phyloP scores from a whole-genome alignment of 2,888 invertebrate species.

The Apamea monoglypha region DNA sequence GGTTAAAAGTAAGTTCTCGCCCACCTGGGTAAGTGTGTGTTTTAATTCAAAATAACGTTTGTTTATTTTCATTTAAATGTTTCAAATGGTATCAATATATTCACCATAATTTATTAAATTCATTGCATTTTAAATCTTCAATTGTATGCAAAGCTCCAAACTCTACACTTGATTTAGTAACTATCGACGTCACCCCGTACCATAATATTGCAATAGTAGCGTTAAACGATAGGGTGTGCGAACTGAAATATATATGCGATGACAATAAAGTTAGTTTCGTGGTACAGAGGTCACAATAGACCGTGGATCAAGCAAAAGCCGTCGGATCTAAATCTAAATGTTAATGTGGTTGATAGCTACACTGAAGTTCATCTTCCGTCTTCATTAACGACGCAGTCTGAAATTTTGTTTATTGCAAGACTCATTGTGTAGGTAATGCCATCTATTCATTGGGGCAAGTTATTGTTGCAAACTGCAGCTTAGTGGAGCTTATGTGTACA shows the following conservation, averaged over 20 bases:
- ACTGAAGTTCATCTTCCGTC: conserved; percentile 31
- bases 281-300: conserved; percentile 60
- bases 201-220: conserved; percentile 15
- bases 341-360: conserved; percentile 61
- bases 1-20: conserved; percentile 46
- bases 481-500: conserved; percentile 66
- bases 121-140: conserved; percentile 36
- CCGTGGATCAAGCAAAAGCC: conserved; percentile 65
- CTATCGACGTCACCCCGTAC: conserved; percentile 37
- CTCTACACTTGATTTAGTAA: conserved; percentile 42
- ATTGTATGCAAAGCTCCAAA: conserved; percentile 26
- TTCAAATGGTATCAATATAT: conserved; percentile 5
- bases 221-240: conserved; percentile 22
- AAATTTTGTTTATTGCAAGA: conserved; percentile 40
- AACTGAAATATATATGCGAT: conserved; percentile 9
- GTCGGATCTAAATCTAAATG: conserved; percentile 69
- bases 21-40: conserved; percentile 31
- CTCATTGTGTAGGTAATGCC: conserved; percentile 19
- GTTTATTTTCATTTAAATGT: conserved; percentile 16
- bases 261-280: conserved; percentile 23
- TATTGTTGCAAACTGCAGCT: conserved; percentile 63
- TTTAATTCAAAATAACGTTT: conserved; percentile 36
- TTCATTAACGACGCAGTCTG: conserved; percentile 30
- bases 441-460: conserved; percentile 25
- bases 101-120: conserved; percentile 7